Evolutionary conservation across 2,888 invertebrate genomes (phyloP), one percentile per base, ranked within the genome.

Genomic region (Chymomyza fuscimana): DNA sequence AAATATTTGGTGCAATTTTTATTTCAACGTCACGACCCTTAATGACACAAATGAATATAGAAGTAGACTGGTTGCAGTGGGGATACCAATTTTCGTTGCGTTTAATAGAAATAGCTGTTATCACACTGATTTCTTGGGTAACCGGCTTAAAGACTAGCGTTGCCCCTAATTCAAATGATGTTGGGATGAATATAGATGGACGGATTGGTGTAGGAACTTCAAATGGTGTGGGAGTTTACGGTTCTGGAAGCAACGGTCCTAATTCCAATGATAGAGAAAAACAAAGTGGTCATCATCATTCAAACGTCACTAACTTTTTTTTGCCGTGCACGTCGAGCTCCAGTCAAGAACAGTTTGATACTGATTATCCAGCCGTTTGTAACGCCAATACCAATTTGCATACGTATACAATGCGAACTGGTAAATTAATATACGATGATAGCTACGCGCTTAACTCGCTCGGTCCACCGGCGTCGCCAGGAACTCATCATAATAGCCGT

Each of bases 41-140:
- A n/a, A 86, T 87, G 16, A 65, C 92, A 89, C 76, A 92, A 91
- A 79, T 82, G 81, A 92, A 82, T 75, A 78, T 89, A 0, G 95
- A 95, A 82, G 94, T 95, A 82, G 95, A 95, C 74, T 98, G 98
- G 98, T 93, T 97, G 4, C 96, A 97, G 93, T 98, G 97, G 97
- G 96, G 96, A 22, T 97, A 96, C 92, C 97, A 98, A 89, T 95
- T 97, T 88, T 95, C 96, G 0, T 94, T 97, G 65, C 94, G 98
- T 32, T 93, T 97, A 6, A 94, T 97, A 65, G 98, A 98, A 92
- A 94, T 98, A 60, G 94, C 95, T n/a, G 96, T 98, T 87, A 96
- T 97, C 81, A 95, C 96, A 5, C 93, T 97, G 67, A 93, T 97
- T 81, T 96, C 96, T 0, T 97, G 97, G 94, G 97, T 98, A 10